Conservation (phyloP, 2,888 invertebrate genomes). For the Clunio marinus region DNA sequence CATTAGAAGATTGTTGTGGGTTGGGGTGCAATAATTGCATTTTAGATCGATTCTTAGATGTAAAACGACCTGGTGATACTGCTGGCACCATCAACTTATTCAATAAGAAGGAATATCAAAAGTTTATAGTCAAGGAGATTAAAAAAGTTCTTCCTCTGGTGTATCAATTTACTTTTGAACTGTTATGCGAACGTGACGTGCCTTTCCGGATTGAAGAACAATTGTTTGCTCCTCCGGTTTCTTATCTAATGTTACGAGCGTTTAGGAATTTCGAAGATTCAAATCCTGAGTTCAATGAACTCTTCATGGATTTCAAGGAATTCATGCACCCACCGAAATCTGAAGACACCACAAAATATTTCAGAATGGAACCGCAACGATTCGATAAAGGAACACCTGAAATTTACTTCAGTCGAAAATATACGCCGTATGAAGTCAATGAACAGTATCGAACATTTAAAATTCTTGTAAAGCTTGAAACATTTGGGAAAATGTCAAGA, state of each 20-base stretch:
- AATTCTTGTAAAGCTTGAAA: conserved; percentile 1
- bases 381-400: conserved; percentile 14
- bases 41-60: neutral
- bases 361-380: neutral
- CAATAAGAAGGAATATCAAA: conserved; percentile 1
- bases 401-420: conserved; percentile 6
- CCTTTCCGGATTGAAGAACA: neutral
- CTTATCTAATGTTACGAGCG: neutral
- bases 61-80: neutral
- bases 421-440: conserved; percentile 7
- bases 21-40: conserved; percentile 45
- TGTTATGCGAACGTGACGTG: neutral
- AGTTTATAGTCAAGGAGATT: neutral
- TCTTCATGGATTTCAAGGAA: neutral
- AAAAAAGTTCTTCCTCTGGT: neutral
- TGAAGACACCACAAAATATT: neutral
- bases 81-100: neutral
- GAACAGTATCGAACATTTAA: neutral
- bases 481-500: conserved; percentile 4
- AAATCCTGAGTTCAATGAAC: neutral
- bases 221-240: neutral
- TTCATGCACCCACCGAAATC: neutral
- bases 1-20: conserved; percentile 47
- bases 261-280: neutral
- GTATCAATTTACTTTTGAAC: neutral